Conservation (phyloP, 2,888 invertebrate species). For the Panzeria rudis region DNA sequence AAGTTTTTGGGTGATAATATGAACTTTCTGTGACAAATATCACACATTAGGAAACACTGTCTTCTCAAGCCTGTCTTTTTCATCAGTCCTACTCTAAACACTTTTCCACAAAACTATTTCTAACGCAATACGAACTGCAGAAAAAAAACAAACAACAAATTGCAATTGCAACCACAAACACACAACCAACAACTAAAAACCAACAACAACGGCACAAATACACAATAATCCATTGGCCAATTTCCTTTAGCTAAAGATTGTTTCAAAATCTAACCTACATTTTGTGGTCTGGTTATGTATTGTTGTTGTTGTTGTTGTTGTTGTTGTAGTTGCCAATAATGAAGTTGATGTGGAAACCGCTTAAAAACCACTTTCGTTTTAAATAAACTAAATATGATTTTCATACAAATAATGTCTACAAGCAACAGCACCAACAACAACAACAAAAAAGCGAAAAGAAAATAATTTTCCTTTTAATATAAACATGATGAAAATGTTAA, state of each 20-base stretch:
- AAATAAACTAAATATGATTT: conserved; percentile 21
- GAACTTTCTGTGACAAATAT: neutral
- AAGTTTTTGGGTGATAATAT: too few species aligned
- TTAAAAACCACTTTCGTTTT: conserved; percentile 69
- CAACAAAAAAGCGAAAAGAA: conserved; percentile 18
- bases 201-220: conserved; percentile 29
- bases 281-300: conserved; percentile 61
- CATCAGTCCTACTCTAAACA: conserved; percentile 13
- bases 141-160: conserved; percentile 15
- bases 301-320: conserved; percentile 9
- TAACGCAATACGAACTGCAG: conserved; percentile 38
- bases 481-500: conserved; percentile 47
- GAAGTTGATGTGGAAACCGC: conserved; percentile 39
- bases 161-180: conserved; percentile 26
- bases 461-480: conserved; percentile 48
- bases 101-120: conserved; percentile 53
- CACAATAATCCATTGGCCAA: conserved; percentile 56
- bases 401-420: neutral
- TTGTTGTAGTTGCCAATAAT: conserved; percentile 10
- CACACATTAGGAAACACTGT: conserved; percentile 25
- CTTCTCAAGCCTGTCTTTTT: conserved; percentile 38
- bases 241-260: conserved; percentile 58
- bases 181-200: neutral
- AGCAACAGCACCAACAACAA: too few species aligned
- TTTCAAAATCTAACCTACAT: conserved; percentile 68